Evolutionary conservation across 1,140 invertebrate genomes (phyloP).

Genomic region (Hypothenemus hampei): DNA sequence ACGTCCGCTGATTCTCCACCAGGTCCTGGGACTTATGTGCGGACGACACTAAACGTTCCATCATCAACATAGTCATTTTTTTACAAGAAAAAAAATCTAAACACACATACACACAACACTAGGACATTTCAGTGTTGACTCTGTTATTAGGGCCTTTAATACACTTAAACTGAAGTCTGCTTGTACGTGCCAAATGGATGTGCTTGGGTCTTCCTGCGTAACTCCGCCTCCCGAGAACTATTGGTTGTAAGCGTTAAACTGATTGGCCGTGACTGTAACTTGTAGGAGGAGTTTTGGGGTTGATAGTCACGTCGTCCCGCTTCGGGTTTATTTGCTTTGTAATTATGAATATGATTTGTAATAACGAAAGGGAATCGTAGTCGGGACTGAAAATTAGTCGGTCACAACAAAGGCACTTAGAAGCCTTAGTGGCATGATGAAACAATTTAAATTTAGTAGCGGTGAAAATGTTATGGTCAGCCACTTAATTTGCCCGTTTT

Average conservation of each 20-base stretch:
- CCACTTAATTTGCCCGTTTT: slow-evolving; percentile 34
- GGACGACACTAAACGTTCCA: slow-evolving; percentile 45
- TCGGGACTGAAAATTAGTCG: slow-evolving; percentile 44
- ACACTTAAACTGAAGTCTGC: slow-evolving; percentile 37
- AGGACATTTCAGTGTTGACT: slow-evolving; percentile 27
- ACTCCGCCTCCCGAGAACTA: slow-evolving; percentile 16
- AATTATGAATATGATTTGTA: slow-evolving; percentile 49
- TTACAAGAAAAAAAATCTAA: too few relatives aligned
- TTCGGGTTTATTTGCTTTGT: slow-evolving; percentile 47
- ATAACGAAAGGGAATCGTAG: slow-evolving; percentile 46
- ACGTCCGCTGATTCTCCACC: slow-evolving; percentile 29
- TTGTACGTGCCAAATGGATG: slow-evolving; percentile 37
- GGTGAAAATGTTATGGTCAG: slow-evolving; percentile 39
- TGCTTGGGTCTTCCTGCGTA: slow-evolving; percentile 12
- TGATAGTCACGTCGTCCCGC: slow-evolving; percentile 30
- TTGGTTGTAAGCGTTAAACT: slow-evolving; percentile 17
- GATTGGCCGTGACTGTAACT: slow-evolving; percentile 26
- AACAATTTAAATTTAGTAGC: slow-evolving; percentile 46
- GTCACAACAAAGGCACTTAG: slow-evolving; percentile 42
- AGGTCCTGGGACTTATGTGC: slow-evolving; percentile 35
- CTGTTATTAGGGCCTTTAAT: slow-evolving; percentile 31
- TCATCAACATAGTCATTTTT: slow-evolving; percentile 50
- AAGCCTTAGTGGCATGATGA: slow-evolving; percentile 38
- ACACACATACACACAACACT: too few relatives aligned
- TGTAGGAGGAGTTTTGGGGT: slow-evolving; percentile 30